Percentiles rank a stretch among this genome's conserved stretches.
Evolutionary conservation across 2,797 vertebrate species (phyloP).

Genomic region (Distichodus sexfasciatus): DNA sequence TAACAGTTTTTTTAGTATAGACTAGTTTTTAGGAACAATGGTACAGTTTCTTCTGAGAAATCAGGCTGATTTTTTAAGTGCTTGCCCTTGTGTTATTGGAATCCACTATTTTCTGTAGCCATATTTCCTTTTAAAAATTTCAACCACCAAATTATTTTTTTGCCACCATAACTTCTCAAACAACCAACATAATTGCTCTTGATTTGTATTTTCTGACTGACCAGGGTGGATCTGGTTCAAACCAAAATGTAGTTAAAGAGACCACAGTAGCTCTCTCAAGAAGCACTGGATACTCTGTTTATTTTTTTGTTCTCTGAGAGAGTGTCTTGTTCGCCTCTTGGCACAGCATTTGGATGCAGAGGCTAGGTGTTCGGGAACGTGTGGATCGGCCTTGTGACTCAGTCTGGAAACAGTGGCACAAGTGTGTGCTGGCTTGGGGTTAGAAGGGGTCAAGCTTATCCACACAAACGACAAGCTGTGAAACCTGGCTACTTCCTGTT

Average conservation of each 20-base stretch:
- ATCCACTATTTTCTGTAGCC: no score
- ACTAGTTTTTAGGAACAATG: no score
- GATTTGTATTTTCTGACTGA: neutral
- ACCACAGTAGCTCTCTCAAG: neutral
- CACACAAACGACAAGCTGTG: constrained; percentile 44
- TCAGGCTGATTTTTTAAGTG: neutral
- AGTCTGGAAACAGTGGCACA: constrained; percentile 32
- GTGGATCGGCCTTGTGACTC: constrained; percentile 3
- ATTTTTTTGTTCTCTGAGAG: constrained; percentile 35
- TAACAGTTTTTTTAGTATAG: no score
- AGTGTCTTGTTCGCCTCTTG: constrained; percentile 11
- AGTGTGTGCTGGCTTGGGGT: constrained; percentile 39
- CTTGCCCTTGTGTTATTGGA: constrained; percentile 11
- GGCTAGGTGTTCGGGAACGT: constrained; percentile 4
- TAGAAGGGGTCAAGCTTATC: constrained; percentile 27
- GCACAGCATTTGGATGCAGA: neutral
- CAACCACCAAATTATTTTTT: neutral
- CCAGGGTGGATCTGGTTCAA: neutral
- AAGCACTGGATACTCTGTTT: constrained; percentile 2
- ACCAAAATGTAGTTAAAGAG: neutral
- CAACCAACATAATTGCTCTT: neutral
- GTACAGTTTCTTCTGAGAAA: neutral
- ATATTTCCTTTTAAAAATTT: neutral
- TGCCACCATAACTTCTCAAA: neutral
- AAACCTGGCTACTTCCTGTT: constrained; percentile 31